Evolutionary conservation across 2,888 invertebrate species (phyloP).

Genomic region (Macrosoma leucophasiata): DNA sequence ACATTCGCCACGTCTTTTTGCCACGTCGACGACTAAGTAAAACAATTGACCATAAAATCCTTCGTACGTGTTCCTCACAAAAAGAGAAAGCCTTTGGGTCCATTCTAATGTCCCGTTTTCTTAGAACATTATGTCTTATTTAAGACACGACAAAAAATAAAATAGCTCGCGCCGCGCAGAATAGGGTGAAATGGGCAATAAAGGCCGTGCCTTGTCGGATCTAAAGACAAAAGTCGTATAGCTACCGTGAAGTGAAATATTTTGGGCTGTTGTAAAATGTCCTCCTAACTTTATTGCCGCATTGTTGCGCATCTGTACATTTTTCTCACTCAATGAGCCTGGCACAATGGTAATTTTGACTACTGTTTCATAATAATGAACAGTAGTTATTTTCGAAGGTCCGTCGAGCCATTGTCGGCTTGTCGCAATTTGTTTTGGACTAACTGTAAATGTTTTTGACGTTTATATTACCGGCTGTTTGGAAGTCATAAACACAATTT

Average conservation of each 20-base stretch:
- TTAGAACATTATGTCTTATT: slow-evolving; percentile 74
- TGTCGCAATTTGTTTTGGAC: too few relatives aligned
- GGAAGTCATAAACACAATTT: too few relatives aligned
- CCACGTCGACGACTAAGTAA: slow-evolving; percentile 55
- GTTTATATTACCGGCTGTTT: too few relatives aligned
- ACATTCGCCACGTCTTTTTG: slow-evolving; percentile 38
- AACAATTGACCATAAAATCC: slow-evolving; percentile 72
- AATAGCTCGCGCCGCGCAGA: slow-evolving; percentile 54
- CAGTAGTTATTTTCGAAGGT: slow-evolving; percentile 26
- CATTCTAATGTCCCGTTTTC: slow-evolving; percentile 69
- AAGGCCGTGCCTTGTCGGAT: slow-evolving; percentile 39
- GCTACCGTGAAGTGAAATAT: slow-evolving; percentile 62
- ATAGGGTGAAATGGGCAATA: slow-evolving; percentile 66
- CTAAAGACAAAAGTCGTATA: slow-evolving; percentile 60
- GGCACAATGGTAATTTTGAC: slow-evolving; percentile 56
- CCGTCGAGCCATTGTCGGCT: slow-evolving; percentile 26
- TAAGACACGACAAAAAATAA: slow-evolving; percentile 66
- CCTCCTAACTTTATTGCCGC: slow-evolving; percentile 60
- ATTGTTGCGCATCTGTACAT: slow-evolving; percentile 53
- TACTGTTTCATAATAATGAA: slow-evolving; percentile 58
- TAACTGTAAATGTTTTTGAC: too few relatives aligned
- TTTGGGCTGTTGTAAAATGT: slow-evolving; percentile 60
- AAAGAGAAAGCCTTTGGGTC: slow-evolving; percentile 62
- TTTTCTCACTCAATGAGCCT: slow-evolving; percentile 56
- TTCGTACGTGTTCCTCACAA: slow-evolving; percentile 62